Evolutionary conservation across 2,113 vertebrate genomes (phyloP).

Genomic region (Setophaga kirtlandii): DNA sequence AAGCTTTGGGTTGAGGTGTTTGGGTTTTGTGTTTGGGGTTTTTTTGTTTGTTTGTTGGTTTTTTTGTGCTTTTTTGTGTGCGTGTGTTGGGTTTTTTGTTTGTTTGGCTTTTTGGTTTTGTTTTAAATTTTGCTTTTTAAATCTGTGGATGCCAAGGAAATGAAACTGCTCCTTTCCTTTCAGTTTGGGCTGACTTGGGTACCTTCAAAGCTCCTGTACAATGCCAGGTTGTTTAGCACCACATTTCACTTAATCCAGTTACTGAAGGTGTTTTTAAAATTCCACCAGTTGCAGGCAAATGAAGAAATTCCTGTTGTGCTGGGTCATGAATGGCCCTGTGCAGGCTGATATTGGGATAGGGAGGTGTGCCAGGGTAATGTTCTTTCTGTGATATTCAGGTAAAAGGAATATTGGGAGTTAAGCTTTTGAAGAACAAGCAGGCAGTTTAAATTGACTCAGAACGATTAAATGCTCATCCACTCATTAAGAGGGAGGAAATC

Average conservation of each 20-base stretch:
- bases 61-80: background rate
- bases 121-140: background rate
- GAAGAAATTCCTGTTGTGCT: background rate
- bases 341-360: background rate
- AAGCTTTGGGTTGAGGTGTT: background rate
- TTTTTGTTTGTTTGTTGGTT: background rate
- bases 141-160: background rate
- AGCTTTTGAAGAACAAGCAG: background rate
- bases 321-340: rapidly evolving
- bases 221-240: background rate
- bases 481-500: background rate
- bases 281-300: background rate
- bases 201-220: background rate
- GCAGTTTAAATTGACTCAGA: background rate
- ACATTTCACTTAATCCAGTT: background rate
- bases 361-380: background rate
- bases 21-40: background rate
- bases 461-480: background rate
- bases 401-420: background rate
- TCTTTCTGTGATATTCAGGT: background rate
- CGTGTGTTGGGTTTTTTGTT: background rate
- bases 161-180: background rate
- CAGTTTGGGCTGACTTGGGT: background rate
- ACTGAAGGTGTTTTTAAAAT: background rate
- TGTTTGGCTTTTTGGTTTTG: background rate